phyloP scores from a whole-genome alignment of 1,140 invertebrate genomes.

The Caerostris extrusa region DNA sequence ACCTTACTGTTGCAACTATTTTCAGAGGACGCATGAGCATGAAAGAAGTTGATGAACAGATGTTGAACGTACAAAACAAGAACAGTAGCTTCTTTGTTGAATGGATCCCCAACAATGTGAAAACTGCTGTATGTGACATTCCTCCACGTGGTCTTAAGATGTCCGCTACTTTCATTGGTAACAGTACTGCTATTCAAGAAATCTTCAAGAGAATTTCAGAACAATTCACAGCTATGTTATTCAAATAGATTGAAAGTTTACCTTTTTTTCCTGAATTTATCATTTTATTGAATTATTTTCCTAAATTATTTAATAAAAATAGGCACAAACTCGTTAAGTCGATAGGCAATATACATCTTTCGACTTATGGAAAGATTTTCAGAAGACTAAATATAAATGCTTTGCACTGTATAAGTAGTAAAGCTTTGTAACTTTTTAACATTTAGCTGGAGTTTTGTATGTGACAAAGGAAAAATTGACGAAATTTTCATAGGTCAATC shows the following conservation, averaged over 20 bases:
- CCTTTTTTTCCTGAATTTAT: not conserved
- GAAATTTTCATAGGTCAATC: too few relatives aligned
- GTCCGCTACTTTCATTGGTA: constrained; percentile 95
- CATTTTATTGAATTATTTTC: too few relatives aligned
- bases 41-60: constrained; percentile 89
- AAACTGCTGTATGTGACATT: constrained; percentile 87
- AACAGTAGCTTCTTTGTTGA: constrained; percentile 87
- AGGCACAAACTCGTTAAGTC: too few relatives aligned
- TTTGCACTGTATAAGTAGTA: too few relatives aligned
- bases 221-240: constrained; percentile 85
- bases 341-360: too few relatives aligned
- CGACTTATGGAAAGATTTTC: too few relatives aligned
- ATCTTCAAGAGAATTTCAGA: constrained; percentile 89
- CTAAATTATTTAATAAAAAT: too few relatives aligned
- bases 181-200: constrained; percentile 92
- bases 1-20: constrained; percentile 91
- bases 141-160: constrained; percentile 94
- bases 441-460: too few relatives aligned
- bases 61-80: constrained; percentile 91
- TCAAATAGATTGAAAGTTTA: not conserved
- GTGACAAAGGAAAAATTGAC: too few relatives aligned
- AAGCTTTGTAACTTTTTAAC: too few relatives aligned
- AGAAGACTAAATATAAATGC: too few relatives aligned
- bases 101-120: constrained; percentile 83
- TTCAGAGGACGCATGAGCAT: constrained; percentile 98